Percentiles rank a stretch among this genome's conserved stretches.
phyloP scores from a whole-genome alignment of 2,888 invertebrate genomes.

The Empis stercorea region DNA sequence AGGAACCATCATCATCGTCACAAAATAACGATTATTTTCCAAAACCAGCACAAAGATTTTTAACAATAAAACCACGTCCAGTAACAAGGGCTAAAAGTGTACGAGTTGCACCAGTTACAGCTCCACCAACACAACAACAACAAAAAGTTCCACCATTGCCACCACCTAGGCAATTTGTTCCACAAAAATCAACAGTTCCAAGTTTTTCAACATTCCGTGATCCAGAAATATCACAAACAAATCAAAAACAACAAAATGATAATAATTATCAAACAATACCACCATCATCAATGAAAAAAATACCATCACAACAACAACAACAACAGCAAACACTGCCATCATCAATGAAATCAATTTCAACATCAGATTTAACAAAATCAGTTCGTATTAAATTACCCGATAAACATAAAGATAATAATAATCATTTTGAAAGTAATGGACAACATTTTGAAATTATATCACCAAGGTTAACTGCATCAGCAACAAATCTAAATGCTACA shows the following conservation, averaged over 20 bases:
- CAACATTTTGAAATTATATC: too few relatives aligned
- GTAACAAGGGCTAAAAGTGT: slow-evolving; percentile 26
- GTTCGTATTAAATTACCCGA: too few relatives aligned
- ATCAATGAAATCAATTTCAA: neutral
- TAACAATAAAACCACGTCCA: slow-evolving; percentile 19
- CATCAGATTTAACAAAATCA: neutral
- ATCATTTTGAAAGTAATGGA: too few relatives aligned
- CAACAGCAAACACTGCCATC: slow-evolving; percentile 10
- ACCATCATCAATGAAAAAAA: slow-evolving; percentile 8
- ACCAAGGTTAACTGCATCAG: slow-evolving; percentile 10
- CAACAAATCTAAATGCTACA: slow-evolving; percentile 12
- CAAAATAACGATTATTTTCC: slow-evolving; percentile 2
- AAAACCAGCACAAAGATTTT: slow-evolving; percentile 10
- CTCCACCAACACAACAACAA: slow-evolving; percentile 3
- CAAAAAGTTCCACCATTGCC: slow-evolving; percentile 12
- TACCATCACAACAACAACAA: slow-evolving; percentile 12
- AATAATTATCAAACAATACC: slow-evolving; percentile 4
- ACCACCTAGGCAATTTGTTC: slow-evolving; percentile 12
- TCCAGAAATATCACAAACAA: too few relatives aligned
- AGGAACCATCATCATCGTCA: slow-evolving; percentile 1
- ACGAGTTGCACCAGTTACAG: slow-evolving; percentile 11
- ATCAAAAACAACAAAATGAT: slow-evolving; percentile 5
- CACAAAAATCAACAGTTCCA: slow-evolving; percentile 14
- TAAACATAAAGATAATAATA: too few relatives aligned
- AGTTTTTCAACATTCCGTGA: slow-evolving; percentile 20